A percentile compares a stretch with the other conserved stretches of the same genome.
Evolutionary conservation across 2,888 invertebrate species (phyloP).

Genomic region (Ditylenchus weischeri): DNA sequence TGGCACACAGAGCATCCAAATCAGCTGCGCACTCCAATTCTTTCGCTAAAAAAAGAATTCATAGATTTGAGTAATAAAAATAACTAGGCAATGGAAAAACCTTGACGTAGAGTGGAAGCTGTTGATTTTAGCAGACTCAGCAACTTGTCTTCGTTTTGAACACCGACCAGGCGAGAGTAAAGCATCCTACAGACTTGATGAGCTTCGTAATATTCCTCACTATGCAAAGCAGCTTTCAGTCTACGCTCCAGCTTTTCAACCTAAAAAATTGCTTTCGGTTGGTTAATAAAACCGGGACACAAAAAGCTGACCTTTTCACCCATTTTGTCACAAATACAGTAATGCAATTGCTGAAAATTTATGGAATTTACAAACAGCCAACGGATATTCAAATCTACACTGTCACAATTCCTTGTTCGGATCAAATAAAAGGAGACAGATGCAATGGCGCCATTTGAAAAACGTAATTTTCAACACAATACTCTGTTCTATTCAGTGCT

Average conservation of each 20-base stretch:
- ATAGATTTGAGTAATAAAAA: too few relatives aligned
- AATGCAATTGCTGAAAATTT: too few relatives aligned
- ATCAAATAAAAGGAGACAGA: too few relatives aligned
- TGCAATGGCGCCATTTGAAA: too few relatives aligned
- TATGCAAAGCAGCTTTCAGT: conserved; percentile 30
- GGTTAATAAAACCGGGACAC: too few relatives aligned
- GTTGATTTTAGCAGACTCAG: conserved; percentile 34
- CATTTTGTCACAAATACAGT: too few relatives aligned
- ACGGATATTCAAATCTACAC: too few relatives aligned
- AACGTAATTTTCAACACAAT: too few relatives aligned
- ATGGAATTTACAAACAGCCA: too few relatives aligned
- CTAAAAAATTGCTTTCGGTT: conserved; percentile 3
- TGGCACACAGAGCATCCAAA: conserved; percentile 29
- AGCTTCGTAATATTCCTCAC: conserved; percentile 49
- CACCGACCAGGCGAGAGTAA: conserved; percentile 35
- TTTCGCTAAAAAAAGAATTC: conserved; percentile 17
- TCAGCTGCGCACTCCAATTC: conserved; percentile 31
- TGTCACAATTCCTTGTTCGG: too few relatives aligned
- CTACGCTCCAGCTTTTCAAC: conserved; percentile 26
- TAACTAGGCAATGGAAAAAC: neutral
- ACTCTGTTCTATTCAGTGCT: too few relatives aligned
- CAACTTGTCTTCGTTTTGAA: conserved; percentile 34
- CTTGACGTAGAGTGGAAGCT: conserved; percentile 20
- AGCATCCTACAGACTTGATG: conserved; percentile 45
- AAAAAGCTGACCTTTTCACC: too few relatives aligned